Conservation (phyloP, 2,113 vertebrate species). For the Pygoscelis antarcticus region DNA sequence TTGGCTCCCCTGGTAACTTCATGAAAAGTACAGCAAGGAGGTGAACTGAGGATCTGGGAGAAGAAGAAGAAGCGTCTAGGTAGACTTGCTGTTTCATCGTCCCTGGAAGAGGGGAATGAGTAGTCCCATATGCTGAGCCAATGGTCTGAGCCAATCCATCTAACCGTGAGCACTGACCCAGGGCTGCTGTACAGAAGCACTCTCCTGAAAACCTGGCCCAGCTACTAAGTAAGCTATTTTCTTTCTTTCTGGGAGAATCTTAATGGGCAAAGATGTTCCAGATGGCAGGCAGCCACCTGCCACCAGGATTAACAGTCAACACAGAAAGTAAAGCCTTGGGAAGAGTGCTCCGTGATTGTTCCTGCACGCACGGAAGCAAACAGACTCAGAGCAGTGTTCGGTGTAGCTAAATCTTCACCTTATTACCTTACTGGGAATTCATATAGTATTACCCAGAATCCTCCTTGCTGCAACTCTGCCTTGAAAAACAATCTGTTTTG, state of each 20-base stretch:
- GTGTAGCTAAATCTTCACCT: slow-evolving; percentile 34
- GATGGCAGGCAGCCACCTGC: slow-evolving; percentile 56
- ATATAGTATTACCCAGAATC: slow-evolving; percentile 55
- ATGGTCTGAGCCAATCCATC: not conserved
- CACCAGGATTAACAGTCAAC: slow-evolving; percentile 20
- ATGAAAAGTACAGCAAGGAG: not conserved
- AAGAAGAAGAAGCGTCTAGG: not conserved
- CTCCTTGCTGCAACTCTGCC: slow-evolving; percentile 28
- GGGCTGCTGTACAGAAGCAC: slow-evolving; percentile 27
- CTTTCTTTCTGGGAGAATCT: slow-evolving; percentile 42
- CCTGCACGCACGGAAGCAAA: not conserved
- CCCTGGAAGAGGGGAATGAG: not conserved
- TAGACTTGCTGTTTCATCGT: not conserved
- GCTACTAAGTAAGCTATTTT: slow-evolving; percentile 48
- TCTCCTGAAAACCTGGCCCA: slow-evolving; percentile 7
- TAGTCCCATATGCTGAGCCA: not conserved
- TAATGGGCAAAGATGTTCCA: slow-evolving; percentile 44
- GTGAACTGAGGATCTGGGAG: slow-evolving; percentile 10
- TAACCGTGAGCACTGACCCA: not conserved
- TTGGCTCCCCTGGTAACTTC: not conserved
- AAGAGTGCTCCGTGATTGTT: not conserved
- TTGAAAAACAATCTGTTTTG: slow-evolving; percentile 66
- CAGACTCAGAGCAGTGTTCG: not conserved
- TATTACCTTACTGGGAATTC: slow-evolving; percentile 63
- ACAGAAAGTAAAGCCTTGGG: not conserved